These are phyloP conservation scores for Thecophora atra DNA, from an alignment of 2,888 invertebrate species.

Conservation along the genomic window DNA sequence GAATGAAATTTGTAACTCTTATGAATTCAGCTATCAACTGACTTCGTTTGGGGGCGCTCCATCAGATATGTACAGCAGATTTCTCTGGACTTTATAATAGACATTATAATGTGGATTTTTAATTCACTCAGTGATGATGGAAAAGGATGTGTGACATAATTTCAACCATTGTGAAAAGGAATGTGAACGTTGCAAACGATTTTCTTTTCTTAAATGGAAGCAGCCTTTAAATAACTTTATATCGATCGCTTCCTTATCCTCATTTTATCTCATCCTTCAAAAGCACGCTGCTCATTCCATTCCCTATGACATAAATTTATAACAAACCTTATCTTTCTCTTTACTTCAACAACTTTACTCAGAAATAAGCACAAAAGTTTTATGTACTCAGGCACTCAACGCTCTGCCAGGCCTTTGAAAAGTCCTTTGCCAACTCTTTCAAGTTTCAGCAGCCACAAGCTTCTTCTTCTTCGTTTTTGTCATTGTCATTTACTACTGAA, in stretches of 20 bases:
- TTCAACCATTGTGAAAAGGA: not conserved
- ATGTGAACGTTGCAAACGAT: not conserved
- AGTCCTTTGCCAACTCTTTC: not conserved
- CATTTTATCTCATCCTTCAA: too few species aligned
- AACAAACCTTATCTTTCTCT: constrained; percentile 20
- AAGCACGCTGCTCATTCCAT: not conserved
- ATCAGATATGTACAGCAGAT: too few species aligned
- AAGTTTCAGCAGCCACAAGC: not conserved
- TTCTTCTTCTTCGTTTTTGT: not conserved
- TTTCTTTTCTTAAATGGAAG: too few species aligned
- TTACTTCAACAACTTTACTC: constrained; percentile 18
- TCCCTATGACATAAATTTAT: not conserved
- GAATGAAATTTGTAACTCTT: too few species aligned
- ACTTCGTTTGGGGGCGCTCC: too few species aligned
- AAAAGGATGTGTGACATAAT: not conserved
- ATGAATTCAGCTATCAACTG: too few species aligned
- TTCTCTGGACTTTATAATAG: too few species aligned
- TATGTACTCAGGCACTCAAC: constrained; percentile 6
- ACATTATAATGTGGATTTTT: too few species aligned
- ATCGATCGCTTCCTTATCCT: too few species aligned
- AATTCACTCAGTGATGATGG: too few species aligned
- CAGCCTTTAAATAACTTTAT: too few species aligned
- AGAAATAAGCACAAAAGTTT: constrained; percentile 29
- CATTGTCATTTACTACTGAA: not conserved
- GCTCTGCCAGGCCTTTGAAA: not conserved